These are phyloP conservation scores for Ommatoiulus sabulosus DNA, from an alignment of 2,888 invertebrate genomes.

Conservation along the genomic window DNA sequence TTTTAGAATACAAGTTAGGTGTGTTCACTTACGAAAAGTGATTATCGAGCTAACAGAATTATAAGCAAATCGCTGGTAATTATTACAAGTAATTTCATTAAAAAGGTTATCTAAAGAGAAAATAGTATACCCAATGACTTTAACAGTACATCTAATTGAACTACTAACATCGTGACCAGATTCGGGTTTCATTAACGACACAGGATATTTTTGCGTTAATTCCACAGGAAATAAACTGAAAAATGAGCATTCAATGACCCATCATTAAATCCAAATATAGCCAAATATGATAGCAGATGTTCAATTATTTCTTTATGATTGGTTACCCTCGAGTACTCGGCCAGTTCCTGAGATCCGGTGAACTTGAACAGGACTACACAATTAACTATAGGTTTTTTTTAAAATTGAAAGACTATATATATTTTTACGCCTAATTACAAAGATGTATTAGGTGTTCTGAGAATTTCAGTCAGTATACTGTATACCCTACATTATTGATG, in stretches of 20 bases:
- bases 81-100: too few species aligned
- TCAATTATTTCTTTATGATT: background rate
- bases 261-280: background rate
- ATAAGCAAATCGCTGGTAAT: too few species aligned
- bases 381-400: background rate
- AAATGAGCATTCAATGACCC: background rate
- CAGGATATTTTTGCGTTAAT: background rate
- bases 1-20: too few species aligned
- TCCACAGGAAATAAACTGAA: background rate
- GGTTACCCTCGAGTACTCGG: conserved; percentile 12
- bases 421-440: background rate
- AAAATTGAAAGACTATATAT: background rate
- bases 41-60: too few species aligned
- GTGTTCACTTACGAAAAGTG: too few species aligned
- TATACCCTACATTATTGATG: too few species aligned
- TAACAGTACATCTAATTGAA: background rate
- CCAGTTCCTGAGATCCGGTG: background rate
- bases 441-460: too few species aligned
- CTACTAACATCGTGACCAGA: conserved; percentile 10
- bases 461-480: too few species aligned
- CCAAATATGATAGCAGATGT: background rate
- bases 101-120: too few species aligned
- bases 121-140: too few species aligned
- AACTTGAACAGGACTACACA: background rate
- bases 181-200: background rate